Evolutionary conservation across 2,888 invertebrate species (phyloP), one percentile per base, ranked within the genome.

Genomic region (Ametastegia equiseti): DNA sequence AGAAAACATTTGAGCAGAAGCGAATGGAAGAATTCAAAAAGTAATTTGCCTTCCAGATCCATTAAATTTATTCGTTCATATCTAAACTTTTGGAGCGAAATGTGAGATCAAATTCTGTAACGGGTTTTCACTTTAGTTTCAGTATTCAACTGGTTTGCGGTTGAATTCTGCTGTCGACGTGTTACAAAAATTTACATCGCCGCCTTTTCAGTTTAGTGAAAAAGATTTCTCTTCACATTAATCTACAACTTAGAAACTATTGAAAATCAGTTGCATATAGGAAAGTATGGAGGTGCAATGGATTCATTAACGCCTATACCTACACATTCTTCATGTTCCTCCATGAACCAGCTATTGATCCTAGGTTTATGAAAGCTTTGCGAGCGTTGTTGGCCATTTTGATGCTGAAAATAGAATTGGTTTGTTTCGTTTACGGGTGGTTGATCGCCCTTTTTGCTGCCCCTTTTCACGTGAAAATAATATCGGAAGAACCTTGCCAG

Each of bases 401-500:
- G 6, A 33, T 54, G 36, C 73, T 19, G 54, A 75, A 54, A 75
- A 75, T 75, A 75, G 54, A 54, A 75, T 75, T 54, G 36, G 15
- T 19, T n/a, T 36, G 13, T 75, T 54, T 75, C 54, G 23, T 54
- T 54, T 13, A 54, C 73, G 73, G 54, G 5, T 13, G 36, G 73
- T 13, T 36, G 73, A 75, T 54, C 54, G 54, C 73, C 73, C 71
- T 30, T 69, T 47, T 27, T 27, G 15, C 27, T 15, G 27, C 71
- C 47, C 47, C 47, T 75, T 54, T 36, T 2, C 36, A 71, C 27
- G 33, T 36, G 1, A 13, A 54, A 36, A 33, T 50, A 9, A 47
- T 71, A 71, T 30, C 19, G 13, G 63, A 65, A 54, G 15, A 75
- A 75, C 33, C 19, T 54, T 75, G 73, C 73, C 36, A 23, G 2